A percentile compares a stretch with the other conserved stretches of the same genome.
phyloP scores from a whole-genome alignment of 2,888 invertebrate genomes.

The Melanchra persicariae region DNA sequence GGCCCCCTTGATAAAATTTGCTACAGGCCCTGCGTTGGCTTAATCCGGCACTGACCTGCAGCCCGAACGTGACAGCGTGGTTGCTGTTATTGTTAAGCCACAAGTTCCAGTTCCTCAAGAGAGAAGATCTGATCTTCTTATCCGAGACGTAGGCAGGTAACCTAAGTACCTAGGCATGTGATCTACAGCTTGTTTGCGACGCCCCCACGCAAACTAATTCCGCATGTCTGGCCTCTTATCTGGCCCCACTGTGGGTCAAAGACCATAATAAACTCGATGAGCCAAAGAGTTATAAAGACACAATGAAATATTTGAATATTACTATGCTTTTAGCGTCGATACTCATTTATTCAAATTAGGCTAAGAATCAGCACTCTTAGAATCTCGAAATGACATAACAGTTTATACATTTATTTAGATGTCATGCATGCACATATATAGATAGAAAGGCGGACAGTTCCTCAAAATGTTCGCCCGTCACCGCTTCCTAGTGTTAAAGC shows the following conservation, averaged over 20 bases:
- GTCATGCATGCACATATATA: no score
- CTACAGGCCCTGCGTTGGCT: no score
- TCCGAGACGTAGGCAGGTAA: background rate
- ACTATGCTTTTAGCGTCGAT: background rate
- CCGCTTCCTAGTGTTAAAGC: background rate
- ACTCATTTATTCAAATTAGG: background rate
- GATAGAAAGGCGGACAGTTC: no score
- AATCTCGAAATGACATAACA: no score
- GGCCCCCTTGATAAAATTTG: no score
- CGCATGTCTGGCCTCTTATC: slow-evolving; percentile 14
- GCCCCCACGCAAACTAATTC: slow-evolving; percentile 26
- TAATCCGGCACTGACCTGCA: no score
- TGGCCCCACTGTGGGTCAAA: background rate
- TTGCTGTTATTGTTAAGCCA: no score
- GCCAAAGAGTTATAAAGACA: background rate
- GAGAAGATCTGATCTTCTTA: no score
- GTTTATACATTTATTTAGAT: no score
- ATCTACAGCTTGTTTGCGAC: slow-evolving; percentile 6
- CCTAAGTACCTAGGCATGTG: background rate
- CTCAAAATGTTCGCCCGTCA: background rate
- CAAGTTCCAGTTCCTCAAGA: no score
- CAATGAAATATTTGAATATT: background rate
- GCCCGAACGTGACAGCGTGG: no score
- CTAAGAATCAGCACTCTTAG: background rate
- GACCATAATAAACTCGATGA: slow-evolving; percentile 12